Conservation (phyloP, 1,140 invertebrate species). For the Lepidostoma basale region DNA sequence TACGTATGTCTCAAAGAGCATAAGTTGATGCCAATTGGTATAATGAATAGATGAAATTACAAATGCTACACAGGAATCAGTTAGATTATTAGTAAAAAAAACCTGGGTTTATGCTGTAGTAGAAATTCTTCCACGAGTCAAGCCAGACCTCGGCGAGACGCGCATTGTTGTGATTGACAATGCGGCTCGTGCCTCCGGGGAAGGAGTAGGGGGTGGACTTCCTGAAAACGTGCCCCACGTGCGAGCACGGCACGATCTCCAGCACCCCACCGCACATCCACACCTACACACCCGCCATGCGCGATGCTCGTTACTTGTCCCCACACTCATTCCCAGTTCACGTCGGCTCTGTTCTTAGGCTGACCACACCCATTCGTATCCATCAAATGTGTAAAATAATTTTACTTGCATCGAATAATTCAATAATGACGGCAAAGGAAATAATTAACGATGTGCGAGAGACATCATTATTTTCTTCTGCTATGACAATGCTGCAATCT, state of each 20-base stretch:
- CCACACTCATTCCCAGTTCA: background rate
- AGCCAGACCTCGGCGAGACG: constrained; percentile 96
- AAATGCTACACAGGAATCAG: background rate
- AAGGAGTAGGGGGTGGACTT: constrained; percentile 99
- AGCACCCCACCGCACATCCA: constrained; percentile 96
- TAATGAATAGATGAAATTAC: background rate
- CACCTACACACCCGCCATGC: constrained; percentile 67
- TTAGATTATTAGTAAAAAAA: constrained; percentile 43
- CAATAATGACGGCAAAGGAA: no score
- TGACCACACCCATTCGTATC: no score
- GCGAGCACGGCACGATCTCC: constrained; percentile 90
- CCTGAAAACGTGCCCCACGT: constrained; percentile 96
- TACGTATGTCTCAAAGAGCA: no score
- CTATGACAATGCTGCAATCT: no score
- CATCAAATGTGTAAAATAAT: no score
- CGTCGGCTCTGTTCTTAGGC: background rate
- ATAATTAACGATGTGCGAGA: no score
- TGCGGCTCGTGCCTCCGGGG: constrained; percentile 95
- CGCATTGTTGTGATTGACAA: constrained; percentile 98
- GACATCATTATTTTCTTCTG: no score
- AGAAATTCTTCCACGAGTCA: constrained; percentile 97
- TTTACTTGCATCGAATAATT: no score
- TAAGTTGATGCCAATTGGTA: no score
- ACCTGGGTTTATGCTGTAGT: constrained; percentile 98
- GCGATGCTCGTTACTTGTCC: background rate